These are phyloP conservation scores for Notolepis coatsorum DNA, from an alignment of 2,797 vertebrate genomes.

Conservation along the genomic window DNA sequence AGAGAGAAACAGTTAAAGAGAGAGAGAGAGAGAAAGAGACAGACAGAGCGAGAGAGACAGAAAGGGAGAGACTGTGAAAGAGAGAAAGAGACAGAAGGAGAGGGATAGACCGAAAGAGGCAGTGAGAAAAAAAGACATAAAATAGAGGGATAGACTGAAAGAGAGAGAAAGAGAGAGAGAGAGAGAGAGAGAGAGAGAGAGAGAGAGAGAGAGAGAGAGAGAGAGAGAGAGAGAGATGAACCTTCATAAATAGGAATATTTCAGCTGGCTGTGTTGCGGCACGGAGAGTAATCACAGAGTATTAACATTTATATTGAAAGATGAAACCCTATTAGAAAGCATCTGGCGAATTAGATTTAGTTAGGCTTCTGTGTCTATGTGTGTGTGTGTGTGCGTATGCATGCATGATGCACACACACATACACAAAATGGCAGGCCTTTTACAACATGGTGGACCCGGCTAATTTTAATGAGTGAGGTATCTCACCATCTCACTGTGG, in stretches of 20 bases:
- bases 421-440: slow-evolving; percentile 20
- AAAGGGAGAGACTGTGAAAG: too few relatives aligned
- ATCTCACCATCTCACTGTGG: slow-evolving; percentile 40
- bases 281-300: slow-evolving; percentile 71
- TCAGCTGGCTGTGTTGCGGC: slow-evolving; percentile 43
- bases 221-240: slow-evolving; percentile 10
- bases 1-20: too few relatives aligned
- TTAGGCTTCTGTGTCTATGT: slow-evolving; percentile 27
- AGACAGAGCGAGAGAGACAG: too few relatives aligned
- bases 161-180: too few relatives aligned
- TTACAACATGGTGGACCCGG: slow-evolving; percentile 50
- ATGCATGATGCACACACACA: too few relatives aligned
- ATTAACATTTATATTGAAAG: slow-evolving; percentile 81
- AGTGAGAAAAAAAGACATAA: too few relatives aligned
- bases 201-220: slow-evolving; percentile 2
- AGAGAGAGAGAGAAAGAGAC: too few relatives aligned
- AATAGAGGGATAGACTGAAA: too few relatives aligned
- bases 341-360: slow-evolving; percentile 72
- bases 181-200: too few relatives aligned
- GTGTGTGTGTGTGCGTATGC: slow-evolving; percentile 10
- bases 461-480: slow-evolving; percentile 58
- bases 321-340: slow-evolving; percentile 75
- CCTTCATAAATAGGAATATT: slow-evolving; percentile 47
- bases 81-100: too few relatives aligned
- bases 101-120: too few relatives aligned